A percentile compares a stretch with the other conserved stretches of the same genome.
These are phyloP conservation scores for Gerris buenoi DNA, from an alignment of 1,140 invertebrate species.

Conservation along the genomic window DNA sequence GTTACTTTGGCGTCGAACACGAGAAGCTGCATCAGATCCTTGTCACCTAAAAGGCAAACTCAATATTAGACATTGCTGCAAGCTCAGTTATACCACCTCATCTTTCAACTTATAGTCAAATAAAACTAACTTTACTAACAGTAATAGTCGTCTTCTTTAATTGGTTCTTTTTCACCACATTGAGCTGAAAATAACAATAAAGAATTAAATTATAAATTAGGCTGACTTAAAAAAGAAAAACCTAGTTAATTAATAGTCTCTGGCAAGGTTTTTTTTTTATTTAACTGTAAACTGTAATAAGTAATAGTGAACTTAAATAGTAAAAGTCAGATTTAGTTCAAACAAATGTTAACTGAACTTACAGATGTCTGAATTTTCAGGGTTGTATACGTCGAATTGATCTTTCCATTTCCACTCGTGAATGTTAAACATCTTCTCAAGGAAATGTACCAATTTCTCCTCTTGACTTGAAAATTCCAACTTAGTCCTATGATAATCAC, in stretches of 20 bases:
- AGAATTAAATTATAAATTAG: no score
- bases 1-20: constrained; percentile 77
- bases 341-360: no score
- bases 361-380: no score
- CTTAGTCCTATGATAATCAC: constrained; percentile 68
- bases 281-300: no score
- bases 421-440: constrained; percentile 39
- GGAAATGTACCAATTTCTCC: constrained; percentile 56
- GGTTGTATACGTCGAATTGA: constrained; percentile 8
- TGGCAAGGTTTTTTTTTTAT: no score
- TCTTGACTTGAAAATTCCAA: constrained; percentile 52
- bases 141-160: constrained; percentile 54
- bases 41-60: no score
- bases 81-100: no score
- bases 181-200: constrained; percentile 32
- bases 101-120: no score
- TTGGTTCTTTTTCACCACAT: constrained; percentile 40
- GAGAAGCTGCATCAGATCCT: constrained; percentile 65
- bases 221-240: no score
- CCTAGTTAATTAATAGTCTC: no score
- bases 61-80: constrained; percentile 12
- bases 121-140: constrained; percentile 37
- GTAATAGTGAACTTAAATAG: no score
- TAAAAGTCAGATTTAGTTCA: no score
- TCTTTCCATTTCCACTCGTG: constrained; percentile 38